phyloP scores from a whole-genome alignment of 2,113 vertebrate genomes.

The Ctenomys sociabilis region DNA sequence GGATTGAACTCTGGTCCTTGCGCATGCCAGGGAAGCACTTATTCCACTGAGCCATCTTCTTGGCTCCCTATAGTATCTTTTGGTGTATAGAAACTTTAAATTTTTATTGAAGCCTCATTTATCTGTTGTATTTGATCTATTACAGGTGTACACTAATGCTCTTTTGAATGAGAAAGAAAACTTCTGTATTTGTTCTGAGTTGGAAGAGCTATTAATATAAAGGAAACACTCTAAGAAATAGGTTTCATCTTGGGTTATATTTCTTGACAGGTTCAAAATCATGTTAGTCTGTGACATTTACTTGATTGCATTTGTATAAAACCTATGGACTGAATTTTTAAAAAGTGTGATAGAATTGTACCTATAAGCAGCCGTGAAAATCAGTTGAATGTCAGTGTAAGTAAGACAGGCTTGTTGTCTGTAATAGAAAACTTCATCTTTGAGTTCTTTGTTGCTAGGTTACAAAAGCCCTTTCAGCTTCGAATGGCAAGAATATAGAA shows the following conservation, averaged over 20 bases:
- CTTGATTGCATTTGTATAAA: conserved; percentile 31
- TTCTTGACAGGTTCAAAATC: conserved; percentile 51
- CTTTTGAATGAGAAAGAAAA: conserved; percentile 22
- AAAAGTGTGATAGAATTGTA: conserved; percentile 23
- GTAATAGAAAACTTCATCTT: conserved; percentile 77
- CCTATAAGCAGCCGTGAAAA: conserved; percentile 38
- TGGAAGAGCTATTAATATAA: conserved; percentile 6
- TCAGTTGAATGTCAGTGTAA: conserved; percentile 71
- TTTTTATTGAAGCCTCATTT: conserved; percentile 24
- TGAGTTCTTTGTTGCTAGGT: conserved; percentile 86
- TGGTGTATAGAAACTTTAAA: background rate
- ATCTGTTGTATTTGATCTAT: conserved; percentile 3
- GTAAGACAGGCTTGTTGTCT: conserved; percentile 74
- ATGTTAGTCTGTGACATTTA: background rate
- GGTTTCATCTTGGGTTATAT: conserved; percentile 4
- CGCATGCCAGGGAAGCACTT: too few relatives aligned
- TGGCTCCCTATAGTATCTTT: background rate
- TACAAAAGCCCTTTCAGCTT: conserved; percentile 79
- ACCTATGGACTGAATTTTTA: conserved; percentile 52
- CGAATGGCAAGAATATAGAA: conserved; percentile 78
- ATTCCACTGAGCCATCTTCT: too few relatives aligned
- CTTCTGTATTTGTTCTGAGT: conserved; percentile 37
- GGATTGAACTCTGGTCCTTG: too few relatives aligned
- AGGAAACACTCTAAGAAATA: background rate
- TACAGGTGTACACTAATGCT: background rate